phyloP scores from a whole-genome alignment of 1,140 invertebrate genomes.

The Diabrotica virgifera region DNA sequence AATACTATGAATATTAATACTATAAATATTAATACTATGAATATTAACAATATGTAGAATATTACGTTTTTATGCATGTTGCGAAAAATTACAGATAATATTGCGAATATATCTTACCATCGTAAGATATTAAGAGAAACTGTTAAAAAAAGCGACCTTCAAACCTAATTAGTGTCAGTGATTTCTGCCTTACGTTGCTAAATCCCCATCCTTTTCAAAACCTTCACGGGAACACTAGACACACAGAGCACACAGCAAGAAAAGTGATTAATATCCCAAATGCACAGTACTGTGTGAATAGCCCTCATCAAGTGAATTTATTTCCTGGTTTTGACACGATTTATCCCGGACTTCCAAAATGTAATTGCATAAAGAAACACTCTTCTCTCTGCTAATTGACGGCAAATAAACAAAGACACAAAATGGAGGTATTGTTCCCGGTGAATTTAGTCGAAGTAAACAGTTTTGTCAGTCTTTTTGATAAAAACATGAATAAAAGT shows the following conservation, averaged over 20 bases:
- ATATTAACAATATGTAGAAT: too few species aligned
- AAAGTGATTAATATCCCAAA: conserved; percentile 20
- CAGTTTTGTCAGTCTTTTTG: not conserved
- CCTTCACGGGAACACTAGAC: not conserved
- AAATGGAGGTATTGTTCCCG: conserved; percentile 11
- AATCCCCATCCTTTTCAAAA: not conserved
- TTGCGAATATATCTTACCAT: too few species aligned
- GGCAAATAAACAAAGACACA: conserved; percentile 27
- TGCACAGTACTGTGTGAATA: conserved; percentile 28
- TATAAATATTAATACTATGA: too few species aligned
- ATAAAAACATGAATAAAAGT: not conserved
- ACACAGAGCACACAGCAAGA: conserved; percentile 10
- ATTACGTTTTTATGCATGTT: too few species aligned
- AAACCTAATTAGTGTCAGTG: too few species aligned
- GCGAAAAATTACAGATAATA: too few species aligned
- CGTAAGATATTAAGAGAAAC: too few species aligned
- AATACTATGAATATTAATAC: too few species aligned
- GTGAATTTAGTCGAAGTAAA: not conserved
- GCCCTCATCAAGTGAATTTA: conserved; percentile 36
- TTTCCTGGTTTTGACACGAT: conserved; percentile 34
- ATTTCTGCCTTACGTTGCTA: not conserved
- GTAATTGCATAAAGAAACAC: conserved; percentile 36
- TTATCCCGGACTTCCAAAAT: conserved; percentile 29
- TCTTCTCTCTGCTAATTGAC: conserved; percentile 30
- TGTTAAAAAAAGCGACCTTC: too few species aligned